A percentile compares a stretch with the other conserved stretches of the same genome.
Conservation (phyloP, 2,113 vertebrate genomes). For the Pipra filicauda region DNA sequence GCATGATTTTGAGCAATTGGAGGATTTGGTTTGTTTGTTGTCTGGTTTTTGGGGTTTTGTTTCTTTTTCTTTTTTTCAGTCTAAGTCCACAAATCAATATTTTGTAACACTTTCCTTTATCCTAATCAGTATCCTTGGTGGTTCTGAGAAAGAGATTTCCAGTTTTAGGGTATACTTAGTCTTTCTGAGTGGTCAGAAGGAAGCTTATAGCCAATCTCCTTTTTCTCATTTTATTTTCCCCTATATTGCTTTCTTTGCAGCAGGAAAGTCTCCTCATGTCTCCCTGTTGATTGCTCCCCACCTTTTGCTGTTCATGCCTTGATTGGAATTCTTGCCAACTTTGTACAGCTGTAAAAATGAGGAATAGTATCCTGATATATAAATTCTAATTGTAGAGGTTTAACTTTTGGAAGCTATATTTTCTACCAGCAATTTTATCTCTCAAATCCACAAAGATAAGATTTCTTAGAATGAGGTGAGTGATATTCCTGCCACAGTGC, state of each 20-base stretch:
- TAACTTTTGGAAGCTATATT: neutral
- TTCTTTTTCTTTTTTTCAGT: neutral
- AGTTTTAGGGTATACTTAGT: neutral
- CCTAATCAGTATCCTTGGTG: neutral
- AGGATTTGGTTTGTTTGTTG: neutral
- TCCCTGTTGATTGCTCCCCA: neutral
- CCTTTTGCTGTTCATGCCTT: neutral
- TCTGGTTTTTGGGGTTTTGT: neutral
- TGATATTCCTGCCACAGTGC: neutral
- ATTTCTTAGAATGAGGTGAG: neutral
- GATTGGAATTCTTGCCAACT: neutral
- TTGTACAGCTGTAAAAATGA: neutral
- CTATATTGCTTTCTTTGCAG: neutral
- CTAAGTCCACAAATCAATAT: neutral
- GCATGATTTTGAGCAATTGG: neutral
- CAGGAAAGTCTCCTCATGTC: neutral
- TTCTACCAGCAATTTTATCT: neutral
- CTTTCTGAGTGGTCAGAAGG: neutral
- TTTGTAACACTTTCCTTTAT: neutral
- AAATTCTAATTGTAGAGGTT: neutral
- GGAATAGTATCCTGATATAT: neutral
- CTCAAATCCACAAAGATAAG: neutral
- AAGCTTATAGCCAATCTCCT: neutral
- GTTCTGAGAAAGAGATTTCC: neutral
- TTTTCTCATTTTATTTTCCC: neutral